Conservation (phyloP, 2,113 vertebrate species). For the Gobiocypris rarus region DNA sequence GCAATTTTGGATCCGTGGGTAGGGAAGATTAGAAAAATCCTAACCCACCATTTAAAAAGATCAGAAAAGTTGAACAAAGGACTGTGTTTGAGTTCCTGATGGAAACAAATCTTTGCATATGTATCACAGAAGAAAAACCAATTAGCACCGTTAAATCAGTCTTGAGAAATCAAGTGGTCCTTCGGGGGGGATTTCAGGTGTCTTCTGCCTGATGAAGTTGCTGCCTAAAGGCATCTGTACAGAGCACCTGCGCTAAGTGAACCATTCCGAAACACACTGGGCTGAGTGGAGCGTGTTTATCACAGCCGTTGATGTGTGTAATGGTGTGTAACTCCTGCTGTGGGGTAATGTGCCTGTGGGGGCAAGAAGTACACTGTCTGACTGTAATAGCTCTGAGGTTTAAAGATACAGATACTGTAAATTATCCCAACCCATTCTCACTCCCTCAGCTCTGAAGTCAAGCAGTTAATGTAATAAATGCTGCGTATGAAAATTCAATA, state of each 20-base stretch:
- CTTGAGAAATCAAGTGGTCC: constrained; percentile 15
- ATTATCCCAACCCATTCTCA: too few relatives aligned
- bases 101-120: neutral
- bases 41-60: too few relatives aligned
- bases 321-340: constrained; percentile 18
- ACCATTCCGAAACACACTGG: neutral
- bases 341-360: neutral
- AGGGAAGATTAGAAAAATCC: too few relatives aligned
- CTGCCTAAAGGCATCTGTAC: constrained; percentile 3
- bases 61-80: too few relatives aligned
- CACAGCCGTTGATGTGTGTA: constrained; percentile 1
- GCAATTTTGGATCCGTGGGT: too few relatives aligned
- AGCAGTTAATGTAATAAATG: neutral
- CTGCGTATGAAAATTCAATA: neutral
- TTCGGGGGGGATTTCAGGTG: constrained; percentile 26
- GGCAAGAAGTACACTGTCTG: neutral
- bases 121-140: constrained; percentile 10
- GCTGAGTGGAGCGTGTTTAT: neutral
- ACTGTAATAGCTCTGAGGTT: constrained; percentile 15
- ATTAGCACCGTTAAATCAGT: constrained; percentile 48
- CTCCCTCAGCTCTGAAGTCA: neutral
- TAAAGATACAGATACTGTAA: constrained; percentile 13
- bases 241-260: neutral
- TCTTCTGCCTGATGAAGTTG: neutral
- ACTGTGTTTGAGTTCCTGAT: neutral